Evolutionary conservation across 1,140 invertebrate species (phyloP).

Genomic region (Pseudomyrmex flavicornis): DNA sequence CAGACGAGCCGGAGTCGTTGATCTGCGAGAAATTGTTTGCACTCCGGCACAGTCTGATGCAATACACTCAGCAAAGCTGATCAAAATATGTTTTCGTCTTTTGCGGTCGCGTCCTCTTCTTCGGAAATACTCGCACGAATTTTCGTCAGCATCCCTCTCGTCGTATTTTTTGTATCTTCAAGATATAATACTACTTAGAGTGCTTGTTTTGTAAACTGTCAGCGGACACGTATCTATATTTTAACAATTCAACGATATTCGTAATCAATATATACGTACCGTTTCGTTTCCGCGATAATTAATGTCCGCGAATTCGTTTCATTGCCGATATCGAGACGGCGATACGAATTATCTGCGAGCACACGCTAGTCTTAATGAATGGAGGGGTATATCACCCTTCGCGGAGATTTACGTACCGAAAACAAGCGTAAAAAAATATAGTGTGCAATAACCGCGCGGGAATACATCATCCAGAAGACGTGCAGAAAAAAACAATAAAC

Average conservation of each 20-base stretch:
- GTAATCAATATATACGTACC: background rate
- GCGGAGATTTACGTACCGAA: slow-evolving; percentile 1
- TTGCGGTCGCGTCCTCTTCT: background rate
- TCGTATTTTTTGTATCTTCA: background rate
- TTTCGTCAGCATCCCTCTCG: background rate
- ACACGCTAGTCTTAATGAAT: background rate
- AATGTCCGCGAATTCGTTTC: background rate
- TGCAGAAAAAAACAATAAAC: slow-evolving; percentile 7
- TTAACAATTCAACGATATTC: background rate
- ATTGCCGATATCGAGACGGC: background rate
- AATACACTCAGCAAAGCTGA: slow-evolving; percentile 71
- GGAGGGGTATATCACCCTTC: background rate
- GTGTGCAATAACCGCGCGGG: background rate
- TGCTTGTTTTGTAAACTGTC: background rate
- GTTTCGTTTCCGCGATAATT: slow-evolving; percentile 8
- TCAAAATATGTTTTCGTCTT: background rate
- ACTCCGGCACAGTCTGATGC: slow-evolving; percentile 60
- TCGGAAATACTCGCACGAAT: background rate
- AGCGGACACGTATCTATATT: background rate
- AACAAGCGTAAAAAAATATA: slow-evolving; percentile 49
- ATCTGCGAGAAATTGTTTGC: slow-evolving; percentile 50
- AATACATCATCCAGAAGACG: slow-evolving; percentile 18
- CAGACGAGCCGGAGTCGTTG: slow-evolving; percentile 41
- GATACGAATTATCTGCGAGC: slow-evolving; percentile 20
- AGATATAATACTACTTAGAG: background rate